Evolutionary conservation across 2,888 invertebrate species (phyloP), one percentile per base, ranked within the genome.

Genomic region (Acrobasis repandana): DNA sequence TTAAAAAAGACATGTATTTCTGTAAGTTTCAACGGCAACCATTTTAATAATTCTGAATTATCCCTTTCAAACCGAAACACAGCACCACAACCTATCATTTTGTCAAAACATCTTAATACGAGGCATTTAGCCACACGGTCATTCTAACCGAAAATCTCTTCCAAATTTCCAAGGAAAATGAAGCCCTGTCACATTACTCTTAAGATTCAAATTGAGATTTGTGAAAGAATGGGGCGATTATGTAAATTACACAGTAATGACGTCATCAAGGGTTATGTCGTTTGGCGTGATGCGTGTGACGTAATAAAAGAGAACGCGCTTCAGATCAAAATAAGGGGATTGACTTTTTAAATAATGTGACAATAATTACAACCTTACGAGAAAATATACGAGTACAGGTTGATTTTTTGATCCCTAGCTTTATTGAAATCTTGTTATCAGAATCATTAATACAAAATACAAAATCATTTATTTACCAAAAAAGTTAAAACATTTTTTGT

Each of bases 221-320:
- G 57, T 47, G 70, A 70, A 70, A 61, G 69, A 68, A 72, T 65
- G 69, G 68, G 72, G 78, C 80, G 83, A 86, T 86, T 86, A 86
- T 85, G 86, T 83, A 85, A 86, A 86, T 85, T 82, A 76, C 78
- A 76, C 75, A 74, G 75, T 85, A 85, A 86, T 83, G 84, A 81
- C 79, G 79, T 82, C 85, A 85, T 85, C 80, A 81, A 67, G 76
- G 80, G 83, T 80, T 79, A 79, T 79, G 79, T 81, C 81, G 78
- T 82, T 82, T 77, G 67, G 73, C 74, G 76, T 79, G 83, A 82
- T 80, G 80, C 76, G 76, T 61, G 63, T 63, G 80, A 79, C 79
- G 76, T 80, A 77, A 85, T 83, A 79, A 86, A 81, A 76, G 75
- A 71, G 71, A 79, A 82, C 76, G 74, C 68, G 52, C 57, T 58